Evolutionary conservation across 2,888 invertebrate species (phyloP).

Genomic region (Caenorhabditis japonica): DNA sequence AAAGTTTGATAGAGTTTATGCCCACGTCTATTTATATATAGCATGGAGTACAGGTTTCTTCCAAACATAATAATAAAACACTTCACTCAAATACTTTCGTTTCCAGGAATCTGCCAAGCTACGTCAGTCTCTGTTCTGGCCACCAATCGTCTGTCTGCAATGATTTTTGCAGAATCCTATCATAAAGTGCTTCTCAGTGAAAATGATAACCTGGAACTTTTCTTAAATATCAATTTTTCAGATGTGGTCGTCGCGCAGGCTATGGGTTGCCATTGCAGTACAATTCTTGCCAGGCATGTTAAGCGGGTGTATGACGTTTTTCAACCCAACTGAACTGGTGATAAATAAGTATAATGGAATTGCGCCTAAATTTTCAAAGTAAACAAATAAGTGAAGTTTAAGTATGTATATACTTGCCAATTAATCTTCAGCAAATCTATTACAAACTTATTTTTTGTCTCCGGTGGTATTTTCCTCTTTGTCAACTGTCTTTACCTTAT

Average conservation of each 20-base stretch:
- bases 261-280: constrained; percentile 22
- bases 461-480: constrained; percentile 18
- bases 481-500: constrained; percentile 27
- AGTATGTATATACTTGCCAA: constrained; percentile 17
- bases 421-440: background rate
- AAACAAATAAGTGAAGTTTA: background rate
- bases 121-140: constrained; percentile 44
- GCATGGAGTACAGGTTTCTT: constrained; percentile 52
- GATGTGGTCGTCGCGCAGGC: constrained; percentile 21
- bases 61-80: too few relatives aligned
- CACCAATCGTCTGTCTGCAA: constrained; percentile 39
- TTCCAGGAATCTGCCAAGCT: constrained; percentile 46
- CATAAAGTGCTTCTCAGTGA: too few relatives aligned
- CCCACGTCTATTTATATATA: constrained; percentile 40
- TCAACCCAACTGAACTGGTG: constrained; percentile 24
- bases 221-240: too few relatives aligned
- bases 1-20: constrained; percentile 18
- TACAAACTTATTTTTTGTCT: constrained; percentile 16
- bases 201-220: too few relatives aligned
- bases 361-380: constrained; percentile 35
- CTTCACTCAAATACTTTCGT: too few relatives aligned
- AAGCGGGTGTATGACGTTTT: constrained; percentile 21
- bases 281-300: constrained; percentile 38
- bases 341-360: constrained; percentile 15
- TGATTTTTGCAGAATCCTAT: constrained; percentile 36